Evolutionary conservation across 2,888 invertebrate genomes (phyloP), one percentile per base, ranked within the genome.

Genomic region (Ceraclea dissimilis): DNA sequence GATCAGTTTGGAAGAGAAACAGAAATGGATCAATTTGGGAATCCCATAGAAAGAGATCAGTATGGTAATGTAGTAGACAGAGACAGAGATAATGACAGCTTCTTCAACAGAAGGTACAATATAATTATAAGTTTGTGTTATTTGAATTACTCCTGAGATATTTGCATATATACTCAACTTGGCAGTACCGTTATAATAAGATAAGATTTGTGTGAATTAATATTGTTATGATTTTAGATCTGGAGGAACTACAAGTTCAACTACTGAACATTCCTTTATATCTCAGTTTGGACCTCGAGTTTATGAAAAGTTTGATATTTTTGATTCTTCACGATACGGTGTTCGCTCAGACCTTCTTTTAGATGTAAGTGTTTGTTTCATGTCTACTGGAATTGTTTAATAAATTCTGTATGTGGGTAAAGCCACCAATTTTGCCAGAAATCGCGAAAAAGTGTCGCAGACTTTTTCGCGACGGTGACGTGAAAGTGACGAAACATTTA

Each of bases 331-430:
- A 20, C 81, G 75, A 65, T 86, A 88, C 66, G 85, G 84, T 8
- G 73, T 75, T 13, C 84, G 83, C 51, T 83, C 84, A 2, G 92
- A 93, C 75, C 74, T 93, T 49, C 69, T 93, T 19, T 80, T 93
- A 61, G 89, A 90, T 74, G 92, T 90, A 75, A 69, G 66, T 63
- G 20, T 46, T 19, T 17, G 17, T 17, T 43, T 43, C n/a, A n/a
- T n/a, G n/a, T n/a, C n/a, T n/a, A n/a, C n/a, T n/a, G n/a, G n/a
- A n/a, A n/a, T n/a, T n/a, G n/a, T n/a, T n/a, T n/a, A n/a, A n/a
- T n/a, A n/a, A n/a, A n/a, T n/a, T n/a, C n/a, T n/a, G n/a, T n/a
- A n/a, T n/a, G n/a, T n/a, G n/a, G n/a, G n/a, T n/a, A n/a, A n/a
- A n/a, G n/a, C n/a, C n/a, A n/a, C n/a, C n/a, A n/a, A n/a, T n/a